Base-by-base conservation (phyloP, 2,797 vertebrate species). In the Coilia nasus region DNA sequence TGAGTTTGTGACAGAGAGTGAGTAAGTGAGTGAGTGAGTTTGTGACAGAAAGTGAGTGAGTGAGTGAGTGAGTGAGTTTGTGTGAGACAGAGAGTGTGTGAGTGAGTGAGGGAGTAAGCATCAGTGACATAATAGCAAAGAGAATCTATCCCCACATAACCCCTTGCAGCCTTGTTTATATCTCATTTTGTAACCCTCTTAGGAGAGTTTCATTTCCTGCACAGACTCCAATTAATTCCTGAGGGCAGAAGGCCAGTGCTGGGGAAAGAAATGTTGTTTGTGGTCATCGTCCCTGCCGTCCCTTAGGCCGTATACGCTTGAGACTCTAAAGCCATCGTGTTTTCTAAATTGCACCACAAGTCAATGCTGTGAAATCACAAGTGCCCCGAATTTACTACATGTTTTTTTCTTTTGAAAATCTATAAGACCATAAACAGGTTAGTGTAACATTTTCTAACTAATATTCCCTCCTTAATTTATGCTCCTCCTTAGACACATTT, bases 171-270 rank as follows among this genome's bases (percentile, higher is more conserved):
- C 54, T 28, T 75, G 23, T 54, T 81, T 54, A 62, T 56, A 44
- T 83, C 67, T 83, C 82, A 83, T 86, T 86, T 60, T 86, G 35
- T 83, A 83, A 83, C 82, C 19, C 71, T 86, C 82, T 83, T 81
- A 83, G 44, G 56, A 15, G 41, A 19, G 35, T 78, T 78, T 71
- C 46, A 71, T 83, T 82, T 83, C 78, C 82, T 35, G 85, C 28
- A 71, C 15, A 35, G 62, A 54, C 46, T 64, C 46, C 81, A 85
- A 62, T 83, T 85, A 87, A 83, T 78, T 81, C 46, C 15, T 2
- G 44, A 31, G 62, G 14, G 50, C 23, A 28, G 56, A 35, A 81
- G 81, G 81, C 62, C 81, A 23, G 46, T 50, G 82, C 2, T 7
- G 50, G 50, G 46, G 50, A 14, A 64, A 64, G 78, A 83, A 71